Base-by-base conservation (phyloP, 2,888 invertebrate genomes). In the Odontocolon sp. region DNA sequence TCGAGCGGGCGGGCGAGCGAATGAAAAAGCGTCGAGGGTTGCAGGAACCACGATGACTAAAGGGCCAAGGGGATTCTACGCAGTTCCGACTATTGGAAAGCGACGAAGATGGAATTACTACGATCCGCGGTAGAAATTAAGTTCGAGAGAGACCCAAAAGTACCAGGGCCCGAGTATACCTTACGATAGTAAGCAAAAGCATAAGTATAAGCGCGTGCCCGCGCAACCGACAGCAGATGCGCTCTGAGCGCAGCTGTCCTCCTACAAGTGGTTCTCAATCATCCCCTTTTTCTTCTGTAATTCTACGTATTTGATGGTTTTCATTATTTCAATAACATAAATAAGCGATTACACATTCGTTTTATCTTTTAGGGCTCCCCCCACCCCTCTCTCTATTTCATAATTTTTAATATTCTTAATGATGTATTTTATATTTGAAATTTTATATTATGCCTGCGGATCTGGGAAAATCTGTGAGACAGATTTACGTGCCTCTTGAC, bases 221-320 rank as follows among this genome's bases (percentile, higher is more conserved):
- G 84, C 81, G 87, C 87, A 88, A 88, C 88, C 87, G 87, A 86
- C 88, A 86, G 89, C 89, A 89, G 89, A 88, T 88, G 89, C 88
- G 86, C 87, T 84, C 83, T 81, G 71, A 81, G 81, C 83, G 88
- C 89, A 88, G 88, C 89, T 89, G 89, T 89, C 89, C 90, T 87
- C 88, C 88, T 89, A 89, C 88, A 88, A 90, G 90, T 88, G 90
- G 89, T 90, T 90, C 90, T 89, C 90, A 90, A 87, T 87, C 89
- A 85, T 83, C 84, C 85, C 81, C 82, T 82, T 82, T 81, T 81
- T 78, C 79, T 63, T 54, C 80, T 50, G 9, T 1, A 6, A 11
- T 2, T 8, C 36, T n/a, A n/a, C n/a, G n/a, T n/a, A n/a, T n/a
- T 36, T 8, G 3, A 36, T 9, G 9, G 9, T 9, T 36, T 8